A percentile compares a stretch with the other conserved stretches of the same genome.
Conservation (phyloP, 2,888 invertebrate genomes). For the Tetheella fluctuosa region DNA sequence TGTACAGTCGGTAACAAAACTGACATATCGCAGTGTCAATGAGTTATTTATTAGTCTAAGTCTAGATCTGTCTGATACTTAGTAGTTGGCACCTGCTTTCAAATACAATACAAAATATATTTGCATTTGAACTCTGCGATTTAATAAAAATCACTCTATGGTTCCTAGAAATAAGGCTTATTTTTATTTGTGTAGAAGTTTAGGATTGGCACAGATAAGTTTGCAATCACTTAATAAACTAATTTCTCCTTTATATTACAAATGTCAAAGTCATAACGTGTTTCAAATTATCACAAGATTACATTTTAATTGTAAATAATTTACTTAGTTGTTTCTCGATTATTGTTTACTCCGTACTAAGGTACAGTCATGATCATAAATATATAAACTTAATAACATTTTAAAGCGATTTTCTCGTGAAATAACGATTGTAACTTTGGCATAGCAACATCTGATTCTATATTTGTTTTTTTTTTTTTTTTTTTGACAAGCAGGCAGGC, state of each 20-base stretch:
- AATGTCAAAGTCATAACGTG: neutral
- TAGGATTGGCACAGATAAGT: neutral
- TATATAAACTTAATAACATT: too few relatives aligned
- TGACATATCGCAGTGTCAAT: neutral
- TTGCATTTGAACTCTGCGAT: neutral
- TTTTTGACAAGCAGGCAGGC: too few relatives aligned
- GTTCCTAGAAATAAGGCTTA: neutral
- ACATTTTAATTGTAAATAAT: slow-evolving; percentile 2
- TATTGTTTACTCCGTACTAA: neutral
- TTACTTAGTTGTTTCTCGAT: neutral
- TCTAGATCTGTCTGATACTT: neutral
- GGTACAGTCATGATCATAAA: too few relatives aligned
- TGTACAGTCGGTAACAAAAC: neutral
- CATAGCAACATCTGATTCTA: too few relatives aligned
- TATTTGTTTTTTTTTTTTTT: too few relatives aligned
- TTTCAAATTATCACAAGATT: neutral
- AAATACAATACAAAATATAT: neutral
- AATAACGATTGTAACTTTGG: too few relatives aligned
- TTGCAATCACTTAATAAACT: neutral
- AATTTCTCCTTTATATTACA: neutral
- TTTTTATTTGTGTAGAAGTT: neutral
- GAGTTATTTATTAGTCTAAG: slow-evolving; percentile 2
- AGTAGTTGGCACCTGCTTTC: slow-evolving; percentile 1
- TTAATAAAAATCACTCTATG: neutral
- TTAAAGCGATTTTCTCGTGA: too few relatives aligned